phyloP scores from a whole-genome alignment of 1,140 invertebrate genomes.

The Tetragnatha versicolor region DNA sequence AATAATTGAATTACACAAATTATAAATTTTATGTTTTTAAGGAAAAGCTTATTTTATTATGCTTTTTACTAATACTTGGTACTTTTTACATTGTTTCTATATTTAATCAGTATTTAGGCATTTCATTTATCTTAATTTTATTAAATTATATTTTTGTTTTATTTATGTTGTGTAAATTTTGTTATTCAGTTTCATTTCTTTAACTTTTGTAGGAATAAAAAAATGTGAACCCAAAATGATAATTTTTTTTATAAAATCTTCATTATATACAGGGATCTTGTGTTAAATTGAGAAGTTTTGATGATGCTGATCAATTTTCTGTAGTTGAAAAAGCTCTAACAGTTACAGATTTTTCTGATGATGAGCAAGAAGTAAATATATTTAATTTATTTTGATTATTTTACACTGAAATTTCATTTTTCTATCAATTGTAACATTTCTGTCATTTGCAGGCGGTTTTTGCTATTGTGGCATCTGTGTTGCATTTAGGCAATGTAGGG shows the following conservation, averaged over 20 bases:
- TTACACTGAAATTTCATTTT: background rate
- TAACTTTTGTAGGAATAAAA: too few species aligned
- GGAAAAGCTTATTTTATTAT: too few species aligned
- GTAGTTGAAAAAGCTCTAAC: constrained; percentile 67
- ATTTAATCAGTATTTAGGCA: too few species aligned
- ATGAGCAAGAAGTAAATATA: constrained; percentile 62
- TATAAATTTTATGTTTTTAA: too few species aligned
- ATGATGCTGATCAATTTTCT: constrained; percentile 73
- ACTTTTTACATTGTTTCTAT: too few species aligned
- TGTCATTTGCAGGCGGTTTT: constrained; percentile 59
- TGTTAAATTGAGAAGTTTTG: constrained; percentile 53
- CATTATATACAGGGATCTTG: constrained; percentile 34
- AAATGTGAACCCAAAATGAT: background rate
- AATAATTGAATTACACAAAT: too few species aligned
- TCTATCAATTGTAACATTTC: background rate
- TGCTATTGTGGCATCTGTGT: constrained; percentile 63
- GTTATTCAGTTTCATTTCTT: too few species aligned
- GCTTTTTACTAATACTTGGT: too few species aligned
- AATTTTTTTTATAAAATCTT: background rate
- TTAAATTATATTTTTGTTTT: too few species aligned
- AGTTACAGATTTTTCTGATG: constrained; percentile 63
- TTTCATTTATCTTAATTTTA: too few species aligned
- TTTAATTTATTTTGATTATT: background rate
- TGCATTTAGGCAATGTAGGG: constrained; percentile 65
- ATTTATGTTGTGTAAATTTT: too few species aligned